A percentile compares a stretch with the other conserved stretches of the same genome.
Evolutionary conservation across 2,113 vertebrate species (phyloP).

Genomic region (Chamaetylas fuelleborni): DNA sequence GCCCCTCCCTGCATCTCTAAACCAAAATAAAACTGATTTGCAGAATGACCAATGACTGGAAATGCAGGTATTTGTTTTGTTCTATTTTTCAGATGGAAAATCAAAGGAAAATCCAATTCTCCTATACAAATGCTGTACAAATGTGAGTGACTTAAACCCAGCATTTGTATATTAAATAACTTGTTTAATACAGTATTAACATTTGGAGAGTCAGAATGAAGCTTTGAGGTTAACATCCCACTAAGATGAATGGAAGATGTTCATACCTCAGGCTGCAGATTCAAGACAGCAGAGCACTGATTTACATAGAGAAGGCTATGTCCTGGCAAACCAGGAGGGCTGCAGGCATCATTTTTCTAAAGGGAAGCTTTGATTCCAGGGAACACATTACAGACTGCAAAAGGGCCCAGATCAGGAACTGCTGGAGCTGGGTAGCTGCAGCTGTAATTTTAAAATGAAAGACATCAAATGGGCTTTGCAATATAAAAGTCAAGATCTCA

Average conservation of each 20-base stretch:
- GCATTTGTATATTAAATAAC: not conserved
- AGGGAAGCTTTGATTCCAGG: not conserved
- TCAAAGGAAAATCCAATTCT: not conserved
- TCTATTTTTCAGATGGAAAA: not conserved
- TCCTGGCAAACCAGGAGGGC: conserved; percentile 21
- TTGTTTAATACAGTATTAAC: conserved; percentile 13
- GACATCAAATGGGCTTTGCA: conserved; percentile 26
- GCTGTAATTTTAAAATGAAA: conserved; percentile 4
- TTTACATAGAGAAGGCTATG: not conserved
- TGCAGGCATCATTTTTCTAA: not conserved
- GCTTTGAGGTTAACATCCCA: conserved; percentile 29
- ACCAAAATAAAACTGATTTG: not conserved
- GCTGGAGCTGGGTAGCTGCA: not conserved
- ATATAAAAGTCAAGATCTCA: not conserved
- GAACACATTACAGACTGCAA: not conserved
- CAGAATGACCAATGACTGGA: not conserved
- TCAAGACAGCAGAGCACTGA: conserved; percentile 29
- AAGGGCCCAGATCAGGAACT: not conserved
- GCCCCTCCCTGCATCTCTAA: not conserved
- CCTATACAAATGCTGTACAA: not conserved
- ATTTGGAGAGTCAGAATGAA: conserved; percentile 1
- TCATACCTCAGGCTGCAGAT: conserved; percentile 40
- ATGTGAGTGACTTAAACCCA: not conserved
- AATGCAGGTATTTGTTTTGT: not conserved
- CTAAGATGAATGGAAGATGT: conserved; percentile 16